Percentiles rank a stretch among this genome's conserved stretches.
Conservation (phyloP, 35 echinoderm and acorn worm species). For the Heliocidaris erythrogramma region DNA sequence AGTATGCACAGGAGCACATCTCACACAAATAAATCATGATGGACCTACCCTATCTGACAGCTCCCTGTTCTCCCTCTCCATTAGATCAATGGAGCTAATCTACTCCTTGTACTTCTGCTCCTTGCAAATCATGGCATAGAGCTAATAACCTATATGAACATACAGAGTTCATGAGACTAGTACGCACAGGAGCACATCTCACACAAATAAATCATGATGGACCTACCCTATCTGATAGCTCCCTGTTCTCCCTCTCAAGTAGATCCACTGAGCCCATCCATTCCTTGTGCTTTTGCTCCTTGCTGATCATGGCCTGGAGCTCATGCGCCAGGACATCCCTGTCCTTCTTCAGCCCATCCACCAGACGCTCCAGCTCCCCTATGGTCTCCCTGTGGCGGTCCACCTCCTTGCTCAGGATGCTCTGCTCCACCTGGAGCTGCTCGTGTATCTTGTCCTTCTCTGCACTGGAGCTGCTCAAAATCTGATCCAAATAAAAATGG, state of each 20-base stretch:
- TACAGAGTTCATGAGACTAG: not conserved
- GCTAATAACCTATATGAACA: constrained; percentile 46
- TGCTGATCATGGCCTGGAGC: constrained; percentile 84
- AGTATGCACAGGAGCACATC: too few relatives aligned
- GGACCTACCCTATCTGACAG: constrained; percentile 71
- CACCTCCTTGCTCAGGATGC: constrained; percentile 45
- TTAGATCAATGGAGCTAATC: constrained; percentile 34
- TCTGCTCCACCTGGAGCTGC: constrained; percentile 61
- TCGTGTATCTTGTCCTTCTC: constrained; percentile 61
- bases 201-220: not conserved
- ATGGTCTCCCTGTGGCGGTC: constrained; percentile 60
- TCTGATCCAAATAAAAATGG: constrained; percentile 29
- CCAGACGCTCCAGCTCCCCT: constrained; percentile 60
- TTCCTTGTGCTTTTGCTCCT: constrained; percentile 75
- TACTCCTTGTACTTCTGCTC: constrained; percentile 71
- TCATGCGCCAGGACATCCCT: constrained; percentile 87
- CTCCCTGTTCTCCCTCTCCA: constrained; percentile 63
- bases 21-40: not conserved
- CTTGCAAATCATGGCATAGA: constrained; percentile 78
- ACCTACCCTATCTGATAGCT: constrained; percentile 74
- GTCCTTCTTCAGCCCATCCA: constrained; percentile 92
- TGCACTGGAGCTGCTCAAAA: constrained; percentile 48
- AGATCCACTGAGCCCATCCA: constrained; percentile 44
- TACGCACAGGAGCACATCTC: not conserved
- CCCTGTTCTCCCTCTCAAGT: constrained; percentile 59